A percentile compares a stretch with the other conserved stretches of the same genome.
Conservation (phyloP, 2,888 invertebrate species). For the Cerastis rubricosa region DNA sequence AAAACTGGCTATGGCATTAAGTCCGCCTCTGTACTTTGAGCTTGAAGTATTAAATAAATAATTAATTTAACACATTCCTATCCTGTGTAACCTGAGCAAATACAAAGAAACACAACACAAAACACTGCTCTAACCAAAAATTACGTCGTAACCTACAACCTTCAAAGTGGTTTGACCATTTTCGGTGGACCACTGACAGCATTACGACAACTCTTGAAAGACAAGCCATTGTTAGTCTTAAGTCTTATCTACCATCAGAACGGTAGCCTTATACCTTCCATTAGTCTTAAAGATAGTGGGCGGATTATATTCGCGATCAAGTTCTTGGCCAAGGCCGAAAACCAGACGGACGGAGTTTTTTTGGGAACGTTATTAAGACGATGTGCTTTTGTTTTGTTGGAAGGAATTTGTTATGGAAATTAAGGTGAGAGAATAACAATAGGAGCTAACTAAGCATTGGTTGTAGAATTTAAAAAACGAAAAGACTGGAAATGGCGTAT, state of each 20-base stretch:
- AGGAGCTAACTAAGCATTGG: no score
- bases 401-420: not conserved
- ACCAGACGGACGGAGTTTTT: conserved; percentile 44
- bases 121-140: conserved; percentile 8
- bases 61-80: not conserved
- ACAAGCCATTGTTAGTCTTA: conserved; percentile 67
- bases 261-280: conserved; percentile 43
- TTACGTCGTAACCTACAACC: conserved; percentile 24
- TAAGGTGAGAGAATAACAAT: not conserved
- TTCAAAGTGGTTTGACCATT: conserved; percentile 54
- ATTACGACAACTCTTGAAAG: conserved; percentile 54
- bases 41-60: no score
- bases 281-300: conserved; percentile 64
- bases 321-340: conserved; percentile 70
- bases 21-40: no score
- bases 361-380: conserved; percentile 15
- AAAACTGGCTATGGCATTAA: no score
- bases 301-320: conserved; percentile 64
- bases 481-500: no score
- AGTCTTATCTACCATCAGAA: conserved; percentile 61
- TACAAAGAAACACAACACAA: conserved; percentile 2
- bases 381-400: conserved; percentile 14
- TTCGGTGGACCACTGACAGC: conserved; percentile 42
- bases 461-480: no score
- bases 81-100: not conserved